Evolutionary conservation across 1,140 invertebrate genomes (phyloP), one percentile per base, ranked within the genome.

Genomic region (Mizuhopecten yessoensis): DNA sequence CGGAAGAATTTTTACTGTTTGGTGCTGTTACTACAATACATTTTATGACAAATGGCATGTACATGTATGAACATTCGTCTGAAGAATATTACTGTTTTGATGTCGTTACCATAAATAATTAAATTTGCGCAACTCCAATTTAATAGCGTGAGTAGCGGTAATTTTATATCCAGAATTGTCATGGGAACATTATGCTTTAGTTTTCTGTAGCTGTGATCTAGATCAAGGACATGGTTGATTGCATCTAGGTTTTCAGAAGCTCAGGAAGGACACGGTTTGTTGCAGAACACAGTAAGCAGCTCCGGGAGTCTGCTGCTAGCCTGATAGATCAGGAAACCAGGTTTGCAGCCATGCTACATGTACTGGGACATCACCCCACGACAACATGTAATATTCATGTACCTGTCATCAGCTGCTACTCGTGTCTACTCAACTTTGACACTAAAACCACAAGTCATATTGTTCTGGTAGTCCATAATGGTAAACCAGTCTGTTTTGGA

Each of bases 341-440:
- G 5, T 75, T 75, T 75, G 17, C 11, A 29, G 57, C 5, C 9
- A 0, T n/a, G 57, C 3, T 75, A 75, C n/a, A 5, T n/a, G n/a
- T n/a, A n/a, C n/a, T n/a, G n/a, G n/a, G 9, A n/a, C 17, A 75
- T 75, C n/a, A 29, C 57, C 57, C 57, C 3, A 29, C 29, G 57
- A 75, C 57, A 75, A 75, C 57, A 75, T 75, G 57, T 75, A 75
- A 75, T 75, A 75, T 75, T 75, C 57, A 75, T 75, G 57, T n/a
- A 2, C 3, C 11, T 75, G 57, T 75, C 20, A 75, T n/a, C 57
- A 3, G 15, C 57, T 29, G 57, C 5, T 7, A 11, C n/a, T n/a
- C 20, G 10, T 49, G 45, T n/a, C 9, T 9, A 10, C 42, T 45
- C 9, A 9, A 45, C 42, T 13, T 45, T 45, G 42, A 45, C 42